These are phyloP conservation scores for Cyclopterus lumpus DNA, from an alignment of 2,797 vertebrate species.

Conservation along the genomic window DNA sequence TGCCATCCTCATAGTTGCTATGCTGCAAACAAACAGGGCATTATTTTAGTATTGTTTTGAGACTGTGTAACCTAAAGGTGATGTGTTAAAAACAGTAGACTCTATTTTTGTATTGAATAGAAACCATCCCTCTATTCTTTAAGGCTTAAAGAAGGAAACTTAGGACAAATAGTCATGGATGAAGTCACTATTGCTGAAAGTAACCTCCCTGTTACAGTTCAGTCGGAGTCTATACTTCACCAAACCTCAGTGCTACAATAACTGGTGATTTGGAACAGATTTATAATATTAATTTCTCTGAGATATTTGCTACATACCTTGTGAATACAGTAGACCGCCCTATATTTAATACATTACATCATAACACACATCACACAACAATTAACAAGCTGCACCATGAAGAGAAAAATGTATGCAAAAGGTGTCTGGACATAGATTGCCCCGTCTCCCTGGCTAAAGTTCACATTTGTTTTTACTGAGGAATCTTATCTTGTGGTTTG, in stretches of 20 bases:
- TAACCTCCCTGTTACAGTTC: conserved; percentile 1
- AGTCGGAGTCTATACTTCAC: neutral
- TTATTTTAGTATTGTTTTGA: conserved; percentile 47
- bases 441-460: neutral
- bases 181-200: neutral
- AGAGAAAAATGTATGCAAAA: neutral
- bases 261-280: neutral
- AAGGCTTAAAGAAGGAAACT: conserved; percentile 17
- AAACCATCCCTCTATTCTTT: conserved; percentile 28
- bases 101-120: conserved; percentile 38
- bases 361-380: neutral
- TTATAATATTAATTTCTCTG: neutral
- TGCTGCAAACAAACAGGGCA: conserved; percentile 60
- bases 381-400: neutral
- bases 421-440: neutral
- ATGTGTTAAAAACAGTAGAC: conserved; percentile 10
- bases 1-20: conserved; percentile 45
- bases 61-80: conserved; percentile 17
- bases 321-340: neutral
- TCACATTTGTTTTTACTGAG: neutral
- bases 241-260: neutral
- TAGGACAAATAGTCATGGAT: conserved; percentile 21
- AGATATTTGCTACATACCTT: neutral
- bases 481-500: conserved; percentile 45
- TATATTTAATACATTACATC: neutral